Evolutionary conservation across 2,888 invertebrate genomes (phyloP).

Genomic region (Cryptus armator): DNA sequence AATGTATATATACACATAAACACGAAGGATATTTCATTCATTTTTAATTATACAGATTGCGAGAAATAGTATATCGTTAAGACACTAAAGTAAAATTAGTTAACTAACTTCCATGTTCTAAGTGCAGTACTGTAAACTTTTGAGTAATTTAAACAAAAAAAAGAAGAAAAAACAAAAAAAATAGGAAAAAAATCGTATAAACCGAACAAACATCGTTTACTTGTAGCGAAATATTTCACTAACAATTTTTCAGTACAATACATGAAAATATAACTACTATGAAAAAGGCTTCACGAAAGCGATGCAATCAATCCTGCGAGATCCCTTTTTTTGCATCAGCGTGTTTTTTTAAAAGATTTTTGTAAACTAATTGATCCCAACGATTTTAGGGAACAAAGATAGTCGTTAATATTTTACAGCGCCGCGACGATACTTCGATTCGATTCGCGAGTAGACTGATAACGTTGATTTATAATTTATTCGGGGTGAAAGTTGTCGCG

Average conservation of each 20-base stretch:
- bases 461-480: conserved; percentile 12
- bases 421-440: not conserved
- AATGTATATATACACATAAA: conserved; percentile 33
- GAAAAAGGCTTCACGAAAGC: conserved; percentile 10
- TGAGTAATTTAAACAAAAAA: not conserved
- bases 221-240: conserved; percentile 6
- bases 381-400: conserved; percentile 1
- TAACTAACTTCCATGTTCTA: conserved; percentile 51
- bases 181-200: not conserved
- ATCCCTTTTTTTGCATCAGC: conserved; percentile 11
- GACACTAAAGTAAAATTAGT: conserved; percentile 27
- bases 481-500: not conserved
- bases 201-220: not conserved
- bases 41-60: not conserved
- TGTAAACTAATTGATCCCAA: conserved; percentile 20
- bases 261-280: conserved; percentile 2
- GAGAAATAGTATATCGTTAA: conserved; percentile 20
- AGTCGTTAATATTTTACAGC: conserved; percentile 16
- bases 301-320: conserved; percentile 10
- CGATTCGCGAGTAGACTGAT: conserved; percentile 27
- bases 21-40: not conserved
- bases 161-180: too few relatives aligned
- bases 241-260: not conserved
- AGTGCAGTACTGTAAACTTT: conserved; percentile 17
- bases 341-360: conserved; percentile 41